These are phyloP conservation scores for Eristalis pertinax DNA, from an alignment of 2,888 invertebrate genomes.

Conservation along the genomic window DNA sequence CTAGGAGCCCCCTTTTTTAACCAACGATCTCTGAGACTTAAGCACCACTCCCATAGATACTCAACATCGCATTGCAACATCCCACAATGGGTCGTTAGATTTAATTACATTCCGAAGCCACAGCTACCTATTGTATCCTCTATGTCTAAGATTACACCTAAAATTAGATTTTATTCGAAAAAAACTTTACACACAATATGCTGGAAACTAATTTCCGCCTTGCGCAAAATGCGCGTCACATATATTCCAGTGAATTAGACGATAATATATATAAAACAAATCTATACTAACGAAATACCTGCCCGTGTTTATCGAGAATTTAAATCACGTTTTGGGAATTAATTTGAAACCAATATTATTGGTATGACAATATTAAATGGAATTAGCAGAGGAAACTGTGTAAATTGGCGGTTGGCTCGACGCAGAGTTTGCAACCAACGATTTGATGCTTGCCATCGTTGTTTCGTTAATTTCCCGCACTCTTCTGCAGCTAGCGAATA, in stretches of 20 bases:
- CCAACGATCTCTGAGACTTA: no score
- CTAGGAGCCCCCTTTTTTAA: no score
- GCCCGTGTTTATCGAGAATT: slow-evolving; percentile 9
- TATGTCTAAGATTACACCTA: no score
- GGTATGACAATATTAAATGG: slow-evolving; percentile 1
- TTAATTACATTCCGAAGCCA: no score
- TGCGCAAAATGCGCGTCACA: neutral
- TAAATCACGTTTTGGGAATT: slow-evolving; percentile 47
- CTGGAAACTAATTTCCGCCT: slow-evolving; percentile 20
- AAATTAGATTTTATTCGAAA: neutral
- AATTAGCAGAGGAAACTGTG: slow-evolving; percentile 32
- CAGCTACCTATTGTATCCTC: no score
- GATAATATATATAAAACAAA: no score
- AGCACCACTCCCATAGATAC: no score
- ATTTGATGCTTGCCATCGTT: slow-evolving; percentile 25
- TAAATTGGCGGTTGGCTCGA: slow-evolving; percentile 32
- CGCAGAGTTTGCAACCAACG: slow-evolving; percentile 4
- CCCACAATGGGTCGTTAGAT: no score
- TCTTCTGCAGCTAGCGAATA: neutral
- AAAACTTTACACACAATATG: neutral
- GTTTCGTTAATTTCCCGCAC: neutral
- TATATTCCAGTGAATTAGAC: neutral
- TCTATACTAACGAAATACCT: slow-evolving; percentile 7
- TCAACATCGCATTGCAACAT: no score
- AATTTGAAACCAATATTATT: slow-evolving; percentile 48